A percentile compares a stretch with the other conserved stretches of the same genome.
These are phyloP conservation scores for Orthosia gracilis DNA, from an alignment of 2,888 invertebrate genomes.

Conservation along the genomic window DNA sequence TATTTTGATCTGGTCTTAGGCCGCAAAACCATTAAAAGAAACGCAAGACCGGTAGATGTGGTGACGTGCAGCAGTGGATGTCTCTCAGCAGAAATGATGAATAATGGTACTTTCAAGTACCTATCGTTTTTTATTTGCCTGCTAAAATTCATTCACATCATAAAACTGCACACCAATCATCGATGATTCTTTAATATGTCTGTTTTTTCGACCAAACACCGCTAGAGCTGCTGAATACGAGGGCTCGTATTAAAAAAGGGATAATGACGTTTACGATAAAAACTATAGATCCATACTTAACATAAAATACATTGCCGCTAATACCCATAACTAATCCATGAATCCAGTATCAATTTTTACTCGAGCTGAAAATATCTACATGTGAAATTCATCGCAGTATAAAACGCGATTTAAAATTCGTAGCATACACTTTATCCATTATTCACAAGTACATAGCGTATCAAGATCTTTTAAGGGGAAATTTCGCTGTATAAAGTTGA, in stretches of 20 bases:
- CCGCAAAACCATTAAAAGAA: too few relatives aligned
- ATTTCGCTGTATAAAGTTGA: conserved; percentile 7
- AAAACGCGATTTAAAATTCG: conserved; percentile 59
- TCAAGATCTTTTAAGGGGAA: conserved; percentile 59
- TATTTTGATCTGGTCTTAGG: too few relatives aligned
- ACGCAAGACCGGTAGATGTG: too few relatives aligned
- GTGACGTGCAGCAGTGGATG: too few relatives aligned
- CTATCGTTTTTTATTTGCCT: too few relatives aligned
- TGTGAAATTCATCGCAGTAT: conserved; percentile 49
- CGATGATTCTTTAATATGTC: background rate
- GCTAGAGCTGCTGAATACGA: too few relatives aligned
- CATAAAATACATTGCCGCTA: conserved; percentile 1
- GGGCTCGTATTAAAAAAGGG: too few relatives aligned
- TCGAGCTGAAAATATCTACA: conserved; percentile 48
- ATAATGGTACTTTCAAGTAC: too few relatives aligned
- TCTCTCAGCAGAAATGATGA: too few relatives aligned
- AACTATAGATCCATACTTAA: background rate
- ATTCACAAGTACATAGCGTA: conserved; percentile 68
- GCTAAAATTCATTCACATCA: background rate
- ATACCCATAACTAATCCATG: conserved; percentile 15
- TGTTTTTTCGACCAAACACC: too few relatives aligned
- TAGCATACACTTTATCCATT: conserved; percentile 64
- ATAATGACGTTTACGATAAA: background rate
- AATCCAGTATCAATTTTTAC: conserved; percentile 43
- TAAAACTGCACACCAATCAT: background rate